Percentiles rank a stretch among this genome's conserved stretches.
phyloP scores from a whole-genome alignment of 2,113 vertebrate genomes.

The Brachionichthys hirsutus region DNA sequence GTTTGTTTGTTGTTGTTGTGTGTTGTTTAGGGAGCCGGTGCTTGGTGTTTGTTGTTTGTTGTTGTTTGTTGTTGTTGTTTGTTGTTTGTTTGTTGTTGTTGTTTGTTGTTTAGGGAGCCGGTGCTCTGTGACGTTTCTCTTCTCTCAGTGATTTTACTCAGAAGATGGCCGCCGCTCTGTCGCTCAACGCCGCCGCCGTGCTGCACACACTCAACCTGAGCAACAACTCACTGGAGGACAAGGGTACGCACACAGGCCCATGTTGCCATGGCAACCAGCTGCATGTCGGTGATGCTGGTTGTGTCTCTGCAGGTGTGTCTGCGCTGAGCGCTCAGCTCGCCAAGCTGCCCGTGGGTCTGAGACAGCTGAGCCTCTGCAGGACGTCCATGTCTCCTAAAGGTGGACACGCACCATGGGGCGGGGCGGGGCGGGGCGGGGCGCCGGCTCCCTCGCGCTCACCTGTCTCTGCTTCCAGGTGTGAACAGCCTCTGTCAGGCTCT shows the following conservation, averaged over 20 bases:
- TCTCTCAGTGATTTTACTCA: constrained; percentile 91
- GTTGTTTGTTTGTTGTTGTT: background rate
- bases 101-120: too few relatives aligned
- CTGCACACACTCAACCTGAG: constrained; percentile 91
- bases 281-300: too few relatives aligned
- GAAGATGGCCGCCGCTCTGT: constrained; percentile 85
- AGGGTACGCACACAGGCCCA: constrained; percentile 78
- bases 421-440: too few relatives aligned
- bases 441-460: too few relatives aligned
- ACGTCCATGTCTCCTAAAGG: constrained; percentile 93
- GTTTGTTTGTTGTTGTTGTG: too few relatives aligned
- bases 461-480: constrained; percentile 78
- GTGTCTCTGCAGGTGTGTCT: constrained; percentile 89
- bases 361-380: constrained; percentile 89
- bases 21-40: too few relatives aligned
- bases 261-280: too few relatives aligned
- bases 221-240: constrained; percentile 92
- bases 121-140: too few relatives aligned
- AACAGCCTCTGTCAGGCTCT: constrained; percentile 91
- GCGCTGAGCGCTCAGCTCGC: constrained; percentile 87
- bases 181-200: constrained; percentile 88
- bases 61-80: too few relatives aligned
- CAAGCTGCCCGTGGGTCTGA: constrained; percentile 91
- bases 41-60: background rate
- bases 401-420: constrained; percentile 51